Percentiles rank a stretch among this genome's conserved stretches.
Conservation (phyloP, 2,113 vertebrate genomes). For the Pelvicachromis taeniatus region DNA sequence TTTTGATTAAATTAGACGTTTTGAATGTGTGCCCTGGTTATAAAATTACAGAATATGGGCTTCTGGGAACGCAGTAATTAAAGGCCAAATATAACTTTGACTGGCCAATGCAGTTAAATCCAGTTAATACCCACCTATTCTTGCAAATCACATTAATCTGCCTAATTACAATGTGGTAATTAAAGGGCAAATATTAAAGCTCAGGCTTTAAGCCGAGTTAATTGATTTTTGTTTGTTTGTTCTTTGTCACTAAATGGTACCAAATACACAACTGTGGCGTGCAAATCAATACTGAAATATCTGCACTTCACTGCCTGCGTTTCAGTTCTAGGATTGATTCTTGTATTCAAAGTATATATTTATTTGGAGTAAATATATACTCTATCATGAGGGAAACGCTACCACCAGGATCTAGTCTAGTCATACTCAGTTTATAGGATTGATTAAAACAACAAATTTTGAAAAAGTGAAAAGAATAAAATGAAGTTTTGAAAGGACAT, state of each 20-base stretch:
- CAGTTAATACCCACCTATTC: background rate
- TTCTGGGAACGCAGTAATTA: background rate
- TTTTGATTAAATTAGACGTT: background rate
- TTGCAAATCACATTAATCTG: background rate
- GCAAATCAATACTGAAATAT: background rate
- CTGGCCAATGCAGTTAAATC: background rate
- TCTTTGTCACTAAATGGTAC: background rate
- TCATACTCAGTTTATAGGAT: background rate
- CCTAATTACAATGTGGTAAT: background rate
- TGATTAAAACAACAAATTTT: background rate
- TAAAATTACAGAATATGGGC: background rate
- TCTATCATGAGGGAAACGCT: background rate
- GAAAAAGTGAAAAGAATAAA: background rate
- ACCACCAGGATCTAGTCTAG: background rate
- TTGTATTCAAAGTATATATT: rapidly evolving
- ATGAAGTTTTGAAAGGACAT: background rate
- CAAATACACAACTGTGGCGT: background rate
- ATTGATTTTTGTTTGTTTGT: background rate
- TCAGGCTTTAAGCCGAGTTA: background rate
- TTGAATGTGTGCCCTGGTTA: background rate
- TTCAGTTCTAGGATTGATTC: background rate
- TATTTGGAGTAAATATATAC: background rate
- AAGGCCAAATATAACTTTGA: background rate
- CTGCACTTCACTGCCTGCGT: background rate
- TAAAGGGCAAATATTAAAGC: background rate